These are phyloP conservation scores for Phorcus lineatus DNA, from an alignment of 2,888 invertebrate species.

Conservation along the genomic window DNA sequence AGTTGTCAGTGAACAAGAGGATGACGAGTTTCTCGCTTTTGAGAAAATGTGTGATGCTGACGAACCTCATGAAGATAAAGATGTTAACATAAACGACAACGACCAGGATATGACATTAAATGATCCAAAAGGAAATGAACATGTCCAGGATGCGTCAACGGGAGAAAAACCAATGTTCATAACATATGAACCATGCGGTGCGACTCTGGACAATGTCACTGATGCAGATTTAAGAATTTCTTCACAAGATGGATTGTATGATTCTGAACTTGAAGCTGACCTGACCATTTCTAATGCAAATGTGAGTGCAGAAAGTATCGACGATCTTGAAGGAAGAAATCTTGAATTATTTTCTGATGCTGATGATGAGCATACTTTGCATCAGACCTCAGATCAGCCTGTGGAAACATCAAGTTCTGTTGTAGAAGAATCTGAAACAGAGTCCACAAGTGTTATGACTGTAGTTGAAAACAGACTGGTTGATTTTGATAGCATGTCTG, in stretches of 20 bases:
- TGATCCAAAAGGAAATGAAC: background rate
- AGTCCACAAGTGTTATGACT: background rate
- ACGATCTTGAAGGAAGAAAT: no score
- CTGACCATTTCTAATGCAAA: background rate
- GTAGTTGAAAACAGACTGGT: conserved; percentile 4
- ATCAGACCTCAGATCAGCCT: no score
- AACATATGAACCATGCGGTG: background rate
- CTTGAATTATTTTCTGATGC: no score
- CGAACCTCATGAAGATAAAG: background rate
- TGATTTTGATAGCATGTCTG: background rate
- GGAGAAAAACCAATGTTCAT: background rate
- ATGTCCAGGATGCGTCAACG: background rate
- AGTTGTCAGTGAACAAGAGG: background rate
- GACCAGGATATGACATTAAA: background rate
- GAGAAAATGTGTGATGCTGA: background rate
- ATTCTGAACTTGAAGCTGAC: no score
- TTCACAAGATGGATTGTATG: no score
- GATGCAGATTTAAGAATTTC: background rate
- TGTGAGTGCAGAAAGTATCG: background rate
- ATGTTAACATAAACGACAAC: background rate
- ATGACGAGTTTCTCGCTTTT: background rate
- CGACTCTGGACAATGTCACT: background rate
- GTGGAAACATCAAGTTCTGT: background rate
- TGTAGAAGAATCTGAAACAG: background rate
- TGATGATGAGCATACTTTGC: no score